A percentile compares a stretch with the other conserved stretches of the same genome.
phyloP scores from a whole-genome alignment of 2,797 vertebrate species.

The Myotis pilosus region DNA sequence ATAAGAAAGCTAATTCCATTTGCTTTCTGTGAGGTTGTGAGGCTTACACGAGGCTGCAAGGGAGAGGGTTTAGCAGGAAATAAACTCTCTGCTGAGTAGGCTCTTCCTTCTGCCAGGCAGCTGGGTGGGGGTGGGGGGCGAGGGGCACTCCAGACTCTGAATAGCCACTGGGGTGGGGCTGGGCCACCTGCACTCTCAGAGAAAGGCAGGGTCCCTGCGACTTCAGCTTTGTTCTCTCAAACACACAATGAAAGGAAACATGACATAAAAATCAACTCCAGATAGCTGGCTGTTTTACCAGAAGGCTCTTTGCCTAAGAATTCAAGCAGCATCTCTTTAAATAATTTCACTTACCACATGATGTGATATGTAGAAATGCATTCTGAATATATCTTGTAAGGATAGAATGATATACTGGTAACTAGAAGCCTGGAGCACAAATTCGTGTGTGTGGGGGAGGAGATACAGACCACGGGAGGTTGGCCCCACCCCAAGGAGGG shows the following conservation, averaged over 20 bases:
- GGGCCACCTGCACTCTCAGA: background rate
- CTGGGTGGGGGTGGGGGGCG: no score
- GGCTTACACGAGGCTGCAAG: background rate
- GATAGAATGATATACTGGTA: background rate
- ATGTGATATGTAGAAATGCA: background rate
- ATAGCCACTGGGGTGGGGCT: background rate
- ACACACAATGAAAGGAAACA: background rate
- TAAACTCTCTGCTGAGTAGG: background rate
- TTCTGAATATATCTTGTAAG: background rate
- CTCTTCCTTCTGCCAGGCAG: background rate
- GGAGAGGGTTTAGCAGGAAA: background rate
- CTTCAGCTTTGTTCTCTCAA: background rate
- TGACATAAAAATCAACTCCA: background rate
- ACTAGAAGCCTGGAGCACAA: no score
- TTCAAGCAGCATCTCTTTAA: slow-evolving; percentile 47
- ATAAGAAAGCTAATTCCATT: background rate
- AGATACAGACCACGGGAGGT: accelerated
- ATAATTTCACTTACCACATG: background rate
- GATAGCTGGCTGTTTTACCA: background rate
- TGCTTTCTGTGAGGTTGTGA: background rate
- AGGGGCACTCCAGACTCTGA: background rate
- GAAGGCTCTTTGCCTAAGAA: slow-evolving; percentile 33
- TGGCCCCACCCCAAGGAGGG: no score
- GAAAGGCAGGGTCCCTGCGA: background rate
- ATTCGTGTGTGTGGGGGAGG: no score